phyloP scores from a whole-genome alignment of 2,797 vertebrate genomes.

The Melanotaenia parkinsoni region DNA sequence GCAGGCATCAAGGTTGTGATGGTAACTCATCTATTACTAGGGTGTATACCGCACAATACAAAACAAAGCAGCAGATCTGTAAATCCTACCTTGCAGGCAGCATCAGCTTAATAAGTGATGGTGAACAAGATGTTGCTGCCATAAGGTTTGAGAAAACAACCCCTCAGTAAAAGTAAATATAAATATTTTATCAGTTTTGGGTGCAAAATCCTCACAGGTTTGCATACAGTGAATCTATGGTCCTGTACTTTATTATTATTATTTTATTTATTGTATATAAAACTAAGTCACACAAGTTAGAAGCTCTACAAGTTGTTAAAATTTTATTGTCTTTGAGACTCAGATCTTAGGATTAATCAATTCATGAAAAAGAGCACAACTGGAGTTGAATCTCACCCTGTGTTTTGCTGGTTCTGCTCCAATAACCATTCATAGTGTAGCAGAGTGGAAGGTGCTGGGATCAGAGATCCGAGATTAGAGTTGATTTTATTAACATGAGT shows the following conservation, averaged over 20 bases:
- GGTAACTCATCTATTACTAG: not conserved
- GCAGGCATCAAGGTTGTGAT: not conserved
- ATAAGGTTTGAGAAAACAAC: constrained; percentile 16
- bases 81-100: constrained; percentile 21
- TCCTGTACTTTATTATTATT: not conserved
- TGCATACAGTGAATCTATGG: constrained; percentile 9
- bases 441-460: not conserved
- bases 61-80: constrained; percentile 11
- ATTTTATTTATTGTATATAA: constrained; percentile 4
- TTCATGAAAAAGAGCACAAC: constrained; percentile 6
- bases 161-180: constrained; percentile 26
- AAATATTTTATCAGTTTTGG: constrained; percentile 44
- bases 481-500: constrained; percentile 1
- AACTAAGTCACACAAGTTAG: not conserved
- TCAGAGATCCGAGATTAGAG: not conserved
- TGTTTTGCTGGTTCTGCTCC: constrained; percentile 6
- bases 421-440: not conserved
- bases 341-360: not conserved
- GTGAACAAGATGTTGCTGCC: constrained; percentile 36
- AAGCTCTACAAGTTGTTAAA: constrained; percentile 2
- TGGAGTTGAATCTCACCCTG: not conserved
- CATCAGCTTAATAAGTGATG: constrained; percentile 43
- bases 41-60: not conserved
- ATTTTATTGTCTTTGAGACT: constrained; percentile 4
- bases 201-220: constrained; percentile 12